Evolutionary conservation across 2,113 vertebrate species (phyloP), one percentile per base, ranked within the genome.

Genomic region (Poicephalus meyeri): DNA sequence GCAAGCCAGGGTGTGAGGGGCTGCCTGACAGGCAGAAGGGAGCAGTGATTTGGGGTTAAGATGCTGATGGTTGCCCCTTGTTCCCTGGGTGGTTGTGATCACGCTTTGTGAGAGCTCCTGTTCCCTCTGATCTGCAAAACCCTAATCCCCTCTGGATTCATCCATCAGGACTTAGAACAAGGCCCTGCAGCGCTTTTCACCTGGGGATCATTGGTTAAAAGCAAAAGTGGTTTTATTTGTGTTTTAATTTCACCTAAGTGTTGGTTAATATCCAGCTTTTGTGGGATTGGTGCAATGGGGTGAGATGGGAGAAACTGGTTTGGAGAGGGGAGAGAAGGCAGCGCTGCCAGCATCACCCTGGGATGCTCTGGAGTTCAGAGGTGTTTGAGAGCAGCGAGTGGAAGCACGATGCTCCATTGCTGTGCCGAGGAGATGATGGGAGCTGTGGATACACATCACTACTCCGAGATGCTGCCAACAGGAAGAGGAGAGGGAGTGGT

Each of bases 301-400:
- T 18, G 61, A 69, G 69, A 19, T 1, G 24, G 50, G 39, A 28
- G 7, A 49, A 17, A 35, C 1, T 12, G 9, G 2, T 0, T 4
- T 14, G 56, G 76, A 53, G 53, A 47, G 28, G 46, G 35, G 28
- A 78, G 52, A 13, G 42, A n/a, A 47, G 65, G 39, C 16, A 70
- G 42, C 2, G 0, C 24, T 4, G 44, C 18, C 3, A 44, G 31
- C 20, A 1, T 11, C 4, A 1, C 31, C 65, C 41, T 15, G 64
- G 65, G 69, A 7, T 18, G 17, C 41, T 69, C n/a, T 4, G 42
- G 65, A 21, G 20, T 44, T 42, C 1, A 4, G 49, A 29, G 56
- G 15, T 7, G 18, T 25, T 81, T 31, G 63, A 63, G 56, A 65
- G 33, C 4, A 6, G 23, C 0, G 9, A 39, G 15, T 47, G 66